Evolutionary conservation across 2,797 vertebrate species (phyloP).

Genomic region (Chloroceryle amazona): DNA sequence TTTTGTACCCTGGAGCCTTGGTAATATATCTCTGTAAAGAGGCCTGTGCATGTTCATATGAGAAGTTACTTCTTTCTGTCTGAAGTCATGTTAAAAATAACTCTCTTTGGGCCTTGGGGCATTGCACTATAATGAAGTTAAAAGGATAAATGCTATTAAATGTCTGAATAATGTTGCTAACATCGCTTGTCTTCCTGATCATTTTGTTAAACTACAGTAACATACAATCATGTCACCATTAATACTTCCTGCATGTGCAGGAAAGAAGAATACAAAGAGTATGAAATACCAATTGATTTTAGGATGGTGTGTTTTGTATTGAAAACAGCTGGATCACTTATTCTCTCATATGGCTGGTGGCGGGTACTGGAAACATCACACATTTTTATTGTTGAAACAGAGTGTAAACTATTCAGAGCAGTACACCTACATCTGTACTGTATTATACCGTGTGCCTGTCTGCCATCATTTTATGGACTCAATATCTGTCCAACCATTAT

Average conservation of each 20-base stretch:
- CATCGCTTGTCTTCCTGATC: constrained; percentile 70
- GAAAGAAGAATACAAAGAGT: constrained; percentile 68
- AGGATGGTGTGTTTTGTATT: constrained; percentile 63
- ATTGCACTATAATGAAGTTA: constrained; percentile 68
- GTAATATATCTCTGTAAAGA: constrained; percentile 44
- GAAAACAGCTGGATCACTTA: constrained; percentile 61
- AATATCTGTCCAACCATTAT: constrained; percentile 58
- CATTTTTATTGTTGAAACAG: constrained; percentile 64
- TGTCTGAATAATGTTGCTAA: constrained; percentile 77
- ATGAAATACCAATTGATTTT: constrained; percentile 72
- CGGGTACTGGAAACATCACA: constrained; percentile 51
- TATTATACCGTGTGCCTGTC: constrained; percentile 36
- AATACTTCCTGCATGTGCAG: constrained; percentile 74
- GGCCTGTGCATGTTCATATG: neutral
- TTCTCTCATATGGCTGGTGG: constrained; percentile 42
- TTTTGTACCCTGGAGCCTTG: constrained; percentile 38
- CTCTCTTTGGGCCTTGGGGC: constrained; percentile 40
- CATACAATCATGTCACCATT: constrained; percentile 73
- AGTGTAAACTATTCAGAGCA: constrained; percentile 35
- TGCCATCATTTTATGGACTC: constrained; percentile 61
- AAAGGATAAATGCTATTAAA: constrained; percentile 77
- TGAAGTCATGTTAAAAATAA: constrained; percentile 65
- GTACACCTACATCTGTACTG: constrained; percentile 50
- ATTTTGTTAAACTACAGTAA: constrained; percentile 74
- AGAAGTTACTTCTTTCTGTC: constrained; percentile 50